Evolutionary conservation across 2,797 vertebrate genomes (phyloP).

Genomic region (Sphenopsis melanotis): DNA sequence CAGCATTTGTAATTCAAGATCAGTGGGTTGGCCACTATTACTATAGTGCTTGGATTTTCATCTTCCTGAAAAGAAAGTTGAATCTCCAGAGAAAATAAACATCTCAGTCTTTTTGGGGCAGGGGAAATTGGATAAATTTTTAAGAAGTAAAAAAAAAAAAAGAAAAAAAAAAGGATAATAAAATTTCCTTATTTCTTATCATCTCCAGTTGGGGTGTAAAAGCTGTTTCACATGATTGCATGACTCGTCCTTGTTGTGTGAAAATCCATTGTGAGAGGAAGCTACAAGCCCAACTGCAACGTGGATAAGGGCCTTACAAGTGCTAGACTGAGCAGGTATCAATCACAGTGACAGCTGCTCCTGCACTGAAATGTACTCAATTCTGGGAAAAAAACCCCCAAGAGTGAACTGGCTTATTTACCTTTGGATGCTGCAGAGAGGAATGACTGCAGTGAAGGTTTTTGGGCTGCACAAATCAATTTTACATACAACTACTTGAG

Average conservation of each 20-base stretch:
- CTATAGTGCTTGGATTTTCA: background rate
- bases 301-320: background rate
- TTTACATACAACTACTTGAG: background rate
- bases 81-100: background rate
- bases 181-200: background rate
- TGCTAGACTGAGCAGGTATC: background rate
- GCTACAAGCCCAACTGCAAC: background rate
- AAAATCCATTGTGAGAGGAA: background rate
- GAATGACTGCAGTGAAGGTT: background rate
- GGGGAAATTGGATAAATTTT: background rate
- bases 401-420: background rate
- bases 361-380: accelerated
- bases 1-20: background rate
- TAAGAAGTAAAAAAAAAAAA: background rate
- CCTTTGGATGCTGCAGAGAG: background rate
- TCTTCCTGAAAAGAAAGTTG: background rate
- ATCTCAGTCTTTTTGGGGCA: background rate
- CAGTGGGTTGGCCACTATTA: background rate
- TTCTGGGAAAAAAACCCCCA: background rate
- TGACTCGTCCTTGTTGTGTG: background rate
- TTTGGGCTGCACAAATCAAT: background rate
- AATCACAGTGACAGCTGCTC: background rate
- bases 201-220: background rate
- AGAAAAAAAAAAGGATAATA: accelerated
- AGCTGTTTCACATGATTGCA: background rate